Evolutionary conservation across 2,113 vertebrate genomes (phyloP).

Genomic region (Takifugu flavidus): DNA sequence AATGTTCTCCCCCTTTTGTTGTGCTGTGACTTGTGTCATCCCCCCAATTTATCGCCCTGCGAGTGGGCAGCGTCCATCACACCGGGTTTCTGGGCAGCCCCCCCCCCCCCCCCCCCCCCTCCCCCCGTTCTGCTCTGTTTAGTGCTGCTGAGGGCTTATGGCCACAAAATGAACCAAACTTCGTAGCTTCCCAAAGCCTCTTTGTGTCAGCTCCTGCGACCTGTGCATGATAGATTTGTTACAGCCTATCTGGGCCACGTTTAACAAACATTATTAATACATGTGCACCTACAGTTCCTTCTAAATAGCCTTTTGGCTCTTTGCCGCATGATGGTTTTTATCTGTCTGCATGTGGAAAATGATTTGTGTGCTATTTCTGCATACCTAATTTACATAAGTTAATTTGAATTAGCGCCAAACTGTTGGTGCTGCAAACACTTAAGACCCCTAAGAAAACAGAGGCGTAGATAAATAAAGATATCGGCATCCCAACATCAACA

Average conservation of each 20-base stretch:
- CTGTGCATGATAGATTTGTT: conserved; percentile 30
- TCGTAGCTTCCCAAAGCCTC: conserved; percentile 55
- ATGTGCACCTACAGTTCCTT: conserved; percentile 2
- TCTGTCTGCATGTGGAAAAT: background rate
- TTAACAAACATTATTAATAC: conserved; percentile 13
- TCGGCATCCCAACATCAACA: conserved; percentile 34
- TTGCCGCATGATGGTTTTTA: conserved; percentile 8
- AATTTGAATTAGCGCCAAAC: conserved; percentile 39
- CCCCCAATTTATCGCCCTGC: conserved; percentile 73
- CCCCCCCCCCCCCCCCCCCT: conserved; percentile 31
- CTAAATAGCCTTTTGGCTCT: background rate
- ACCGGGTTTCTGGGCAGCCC: conserved; percentile 63
- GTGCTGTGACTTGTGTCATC: conserved; percentile 75
- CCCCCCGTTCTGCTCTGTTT: conserved; percentile 64
- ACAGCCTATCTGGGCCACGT: background rate
- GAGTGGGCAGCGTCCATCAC: conserved; percentile 74
- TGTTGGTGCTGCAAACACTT: conserved; percentile 23
- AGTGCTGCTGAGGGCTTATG: conserved; percentile 52
- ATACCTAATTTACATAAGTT: conserved; percentile 41
- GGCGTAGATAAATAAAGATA: conserved; percentile 38
- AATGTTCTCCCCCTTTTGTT: conserved; percentile 75
- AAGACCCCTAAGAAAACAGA: conserved; percentile 31
- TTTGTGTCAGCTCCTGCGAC: conserved; percentile 46
- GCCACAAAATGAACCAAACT: conserved; percentile 15
- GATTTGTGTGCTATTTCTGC: conserved; percentile 15